Evolutionary conservation across 2,113 vertebrate species (phyloP), one percentile per base, ranked within the genome.

Genomic region (Upupa epops): DNA sequence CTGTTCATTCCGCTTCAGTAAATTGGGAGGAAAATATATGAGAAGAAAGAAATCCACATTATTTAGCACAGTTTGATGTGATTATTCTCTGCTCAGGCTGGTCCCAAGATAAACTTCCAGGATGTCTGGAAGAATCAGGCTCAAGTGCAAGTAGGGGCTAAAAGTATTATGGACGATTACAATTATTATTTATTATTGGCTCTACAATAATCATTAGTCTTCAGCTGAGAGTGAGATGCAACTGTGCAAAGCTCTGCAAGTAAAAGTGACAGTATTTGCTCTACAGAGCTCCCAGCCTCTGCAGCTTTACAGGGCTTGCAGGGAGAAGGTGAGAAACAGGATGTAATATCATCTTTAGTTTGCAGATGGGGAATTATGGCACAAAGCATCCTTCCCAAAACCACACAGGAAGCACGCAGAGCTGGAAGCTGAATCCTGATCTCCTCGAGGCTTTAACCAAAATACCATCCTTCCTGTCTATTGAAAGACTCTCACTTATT

Each of bases 311-410:
- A 90, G 93, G 87, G 95, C 86, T 94, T 89, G 94, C 84, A 93
- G 92, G 82, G 71, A 95, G 87, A 94, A 96, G 92, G 95, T 96
- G 93, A 96, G 93, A 95, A 96, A 90, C 93, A 96, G 96, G 90
- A 96, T 96, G 93, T 95, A 96, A 92, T 93, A 92, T 96, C 93
- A 95, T 91, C 94, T 95, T 95, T 76, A 93, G 89, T 93, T 95
- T 96, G 95, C 96, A 95, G 95, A 95, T 88, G 83, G 95, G 88
- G 89, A 95, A 90, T 95, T 96, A 95, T 94, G 92, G 92, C 92
- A 94, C 83, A 94, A 93, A 96, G 84, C 94, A 84, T 93, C 96
- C 93, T 87, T 95, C 92, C 96, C 95, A 93, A 96, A 94, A 94
- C 94, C 96, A 96, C 96, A 96, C 92, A 96, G 95, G 95, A 96